Conservation (phyloP, 2,797 vertebrate species). For the Pseudotriccus pelzelni region DNA sequence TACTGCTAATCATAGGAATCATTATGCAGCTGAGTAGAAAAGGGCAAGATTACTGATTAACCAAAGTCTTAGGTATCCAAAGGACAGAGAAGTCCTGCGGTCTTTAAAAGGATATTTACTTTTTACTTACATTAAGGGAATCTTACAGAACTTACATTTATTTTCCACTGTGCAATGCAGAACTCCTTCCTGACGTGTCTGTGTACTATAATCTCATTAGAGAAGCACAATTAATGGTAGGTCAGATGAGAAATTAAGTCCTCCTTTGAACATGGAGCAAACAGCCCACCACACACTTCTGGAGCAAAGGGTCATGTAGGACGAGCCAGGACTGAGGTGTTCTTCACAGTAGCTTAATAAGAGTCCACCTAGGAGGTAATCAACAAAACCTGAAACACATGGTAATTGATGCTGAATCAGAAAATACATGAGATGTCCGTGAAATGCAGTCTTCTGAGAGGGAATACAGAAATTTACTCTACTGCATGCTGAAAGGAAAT, state of each 20-base stretch:
- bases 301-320: neutral
- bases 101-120: neutral
- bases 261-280: neutral
- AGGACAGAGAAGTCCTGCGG: neutral
- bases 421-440: neutral
- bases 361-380: neutral
- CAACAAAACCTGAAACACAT: neutral
- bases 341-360: neutral
- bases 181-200: neutral
- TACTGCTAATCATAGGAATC: neutral
- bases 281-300: neutral
- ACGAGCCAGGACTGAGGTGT: neutral
- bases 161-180: neutral
- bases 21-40: neutral
- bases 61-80: neutral
- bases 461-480: neutral
- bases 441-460: neutral
- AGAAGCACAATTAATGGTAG: neutral
- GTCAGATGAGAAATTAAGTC: neutral
- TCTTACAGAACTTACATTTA: neutral
- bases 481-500: neutral
- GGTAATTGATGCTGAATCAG: neutral
- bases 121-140: neutral
- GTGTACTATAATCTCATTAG: neutral
- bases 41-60: neutral